These are phyloP conservation scores for Sardinella longiceps DNA, from an alignment of 2,797 vertebrate genomes.

Conservation along the genomic window DNA sequence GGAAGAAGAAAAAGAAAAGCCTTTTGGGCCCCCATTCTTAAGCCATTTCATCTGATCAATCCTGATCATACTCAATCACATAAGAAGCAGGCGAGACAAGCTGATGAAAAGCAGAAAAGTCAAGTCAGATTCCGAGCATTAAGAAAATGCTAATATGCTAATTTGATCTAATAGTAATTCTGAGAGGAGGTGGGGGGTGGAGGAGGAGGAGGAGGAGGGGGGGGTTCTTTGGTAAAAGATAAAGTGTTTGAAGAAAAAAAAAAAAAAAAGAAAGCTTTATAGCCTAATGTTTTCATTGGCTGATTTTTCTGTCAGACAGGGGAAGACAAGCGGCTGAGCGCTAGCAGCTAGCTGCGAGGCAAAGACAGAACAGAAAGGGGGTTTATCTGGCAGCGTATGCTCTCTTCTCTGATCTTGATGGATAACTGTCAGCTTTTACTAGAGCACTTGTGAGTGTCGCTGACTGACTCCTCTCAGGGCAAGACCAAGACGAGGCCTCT, in stretches of 20 bases:
- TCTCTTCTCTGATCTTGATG: not conserved
- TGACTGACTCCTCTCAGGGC: not conserved
- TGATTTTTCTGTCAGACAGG: not conserved
- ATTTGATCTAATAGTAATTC: conserved; percentile 1
- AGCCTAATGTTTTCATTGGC: not conserved
- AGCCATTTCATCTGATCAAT: not conserved
- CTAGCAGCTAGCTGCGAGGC: not conserved
- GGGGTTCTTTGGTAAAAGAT: not conserved
- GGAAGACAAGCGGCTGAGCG: not conserved
- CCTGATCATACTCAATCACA: not conserved
- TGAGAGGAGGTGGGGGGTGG: too few relatives aligned
- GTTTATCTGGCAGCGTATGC: too few relatives aligned
- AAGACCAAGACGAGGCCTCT: not conserved
- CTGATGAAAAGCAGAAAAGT: not conserved
- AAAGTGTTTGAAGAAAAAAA: conserved; percentile 3
- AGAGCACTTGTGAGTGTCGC: not conserved
- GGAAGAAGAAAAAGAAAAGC: not conserved
- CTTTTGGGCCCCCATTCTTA: not conserved
- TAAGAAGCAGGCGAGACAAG: not conserved
- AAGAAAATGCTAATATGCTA: not conserved
- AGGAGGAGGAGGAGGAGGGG: too few relatives aligned
- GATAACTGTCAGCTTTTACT: not conserved
- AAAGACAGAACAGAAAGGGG: too few relatives aligned
- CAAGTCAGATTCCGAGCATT: not conserved
- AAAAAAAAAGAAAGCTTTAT: too few relatives aligned